Evolutionary conservation across 92 coral and sea anemone genomes (phyloP).

Genomic region (Galaxea fascicularis): DNA sequence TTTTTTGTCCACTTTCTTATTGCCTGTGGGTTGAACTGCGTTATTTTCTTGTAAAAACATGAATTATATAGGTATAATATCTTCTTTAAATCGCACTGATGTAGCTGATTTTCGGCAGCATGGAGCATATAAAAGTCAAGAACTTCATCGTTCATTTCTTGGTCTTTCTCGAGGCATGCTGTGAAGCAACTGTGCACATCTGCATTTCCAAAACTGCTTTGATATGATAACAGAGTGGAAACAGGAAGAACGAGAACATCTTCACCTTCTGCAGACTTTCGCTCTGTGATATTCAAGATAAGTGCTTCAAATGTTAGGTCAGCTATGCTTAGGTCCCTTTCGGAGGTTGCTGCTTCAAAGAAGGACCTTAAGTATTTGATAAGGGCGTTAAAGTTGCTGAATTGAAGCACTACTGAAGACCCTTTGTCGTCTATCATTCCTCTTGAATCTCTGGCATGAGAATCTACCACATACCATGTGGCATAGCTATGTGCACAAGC

Average conservation of each 20-base stretch:
- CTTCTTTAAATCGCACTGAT: neutral
- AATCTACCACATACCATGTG: neutral
- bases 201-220: too few species aligned
- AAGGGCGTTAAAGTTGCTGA: neutral
- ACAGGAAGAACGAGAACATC: constrained; percentile 34
- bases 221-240: constrained; percentile 28
- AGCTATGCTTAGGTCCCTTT: neutral
- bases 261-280: constrained; percentile 10
- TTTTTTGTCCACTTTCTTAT: constrained; percentile 28
- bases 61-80: too few species aligned
- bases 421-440: neutral
- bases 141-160: neutral
- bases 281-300: constrained; percentile 3
- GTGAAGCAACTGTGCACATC: too few species aligned
- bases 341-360: constrained; percentile 12
- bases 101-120: constrained; percentile 26
- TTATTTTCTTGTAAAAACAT: constrained; percentile 24
- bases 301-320: constrained; percentile 19
- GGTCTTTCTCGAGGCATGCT: too few species aligned
- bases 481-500: constrained; percentile 23
- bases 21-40: constrained; percentile 34
- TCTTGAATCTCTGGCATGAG: neutral
- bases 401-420: neutral
- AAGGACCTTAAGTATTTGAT: neutral
- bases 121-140: neutral